Base-by-base conservation (phyloP, 2,888 invertebrate species). In the Hypercompe scribonia region DNA sequence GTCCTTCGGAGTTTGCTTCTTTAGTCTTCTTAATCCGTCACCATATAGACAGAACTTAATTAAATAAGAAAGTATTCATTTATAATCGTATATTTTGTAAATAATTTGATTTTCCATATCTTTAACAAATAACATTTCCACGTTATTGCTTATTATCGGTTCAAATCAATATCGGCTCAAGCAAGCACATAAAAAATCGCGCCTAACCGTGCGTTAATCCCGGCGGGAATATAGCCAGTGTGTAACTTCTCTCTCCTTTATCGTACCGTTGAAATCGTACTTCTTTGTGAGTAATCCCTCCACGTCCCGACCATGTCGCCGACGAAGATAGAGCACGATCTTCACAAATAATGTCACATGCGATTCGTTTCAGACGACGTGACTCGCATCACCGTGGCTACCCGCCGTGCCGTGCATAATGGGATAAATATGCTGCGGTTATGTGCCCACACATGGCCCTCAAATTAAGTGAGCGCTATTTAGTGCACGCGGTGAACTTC, bases 311-410 rank as follows among this genome's bases (percentile, higher is more conserved):
- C 91, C 90, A 94, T 93, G 95, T 94, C 94, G 93, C 93, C 94
- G 95, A 95, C 95, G 95, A 95, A 95, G 95, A 95, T 95, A 95
- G 95, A 95, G 95, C 95, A 95, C 95, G 95, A 95, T 95, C 95
- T 95, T 95, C 95, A 95, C 95, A 95, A 95, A 95, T 95, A 95
- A 95, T 95, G 95, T 95, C 95, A 95, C 95, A 95, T 95, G 95
- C 95, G 95, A 95, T 95, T 95, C 95, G 95, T 95, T 95, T 95
- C 95, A 90, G 91, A 87, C 90, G 91, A 95, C 95, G 95, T 95
- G 95, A 94, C 95, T 94, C 93, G 95, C 95, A 95, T 95, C 93
- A 87, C 90, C 92, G 91, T 90, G 91, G 90, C 90, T 88, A 89
- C 89, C 89, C 90, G 89, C 88, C 91, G 91, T 90, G 93, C 94